Evolutionary conservation across 2,113 vertebrate species (phyloP).

Genomic region (Melierax canorus): DNA sequence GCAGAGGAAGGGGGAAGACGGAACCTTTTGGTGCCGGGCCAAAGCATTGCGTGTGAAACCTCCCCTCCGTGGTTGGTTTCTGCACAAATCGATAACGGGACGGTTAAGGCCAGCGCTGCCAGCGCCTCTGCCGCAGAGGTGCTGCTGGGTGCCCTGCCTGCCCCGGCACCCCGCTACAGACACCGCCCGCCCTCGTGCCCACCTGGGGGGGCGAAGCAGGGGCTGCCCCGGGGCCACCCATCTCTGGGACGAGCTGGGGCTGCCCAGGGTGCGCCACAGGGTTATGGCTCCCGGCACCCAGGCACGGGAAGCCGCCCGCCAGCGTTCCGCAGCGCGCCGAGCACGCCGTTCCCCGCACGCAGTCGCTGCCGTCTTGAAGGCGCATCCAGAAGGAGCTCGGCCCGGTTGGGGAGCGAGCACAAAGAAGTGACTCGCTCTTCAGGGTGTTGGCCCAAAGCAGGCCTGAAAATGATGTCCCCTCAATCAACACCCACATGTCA

Average conservation of each 20-base stretch:
- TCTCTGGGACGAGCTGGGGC: not conserved
- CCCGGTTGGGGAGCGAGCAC: not conserved
- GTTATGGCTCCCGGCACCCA: not conserved
- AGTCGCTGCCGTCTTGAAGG: not conserved
- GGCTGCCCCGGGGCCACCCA: not conserved
- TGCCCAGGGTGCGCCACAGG: not conserved
- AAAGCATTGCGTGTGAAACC: not conserved
- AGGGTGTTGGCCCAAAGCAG: slow-evolving; percentile 22
- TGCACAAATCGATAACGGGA: not conserved
- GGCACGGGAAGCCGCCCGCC: not conserved
- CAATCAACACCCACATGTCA: slow-evolving; percentile 54
- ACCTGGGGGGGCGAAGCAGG: not conserved
- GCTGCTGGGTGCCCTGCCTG: not conserved
- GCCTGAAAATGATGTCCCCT: slow-evolving; percentile 46
- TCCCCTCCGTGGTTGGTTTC: not conserved
- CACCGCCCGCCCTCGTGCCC: not conserved
- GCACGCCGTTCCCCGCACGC: rapidly evolving
- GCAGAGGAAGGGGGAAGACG: not conserved
- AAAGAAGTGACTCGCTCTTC: not conserved
- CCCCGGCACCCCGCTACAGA: not conserved
- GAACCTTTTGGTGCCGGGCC: not conserved
- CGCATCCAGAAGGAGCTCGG: not conserved
- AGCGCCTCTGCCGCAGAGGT: not conserved
- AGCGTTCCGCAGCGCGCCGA: rapidly evolving
- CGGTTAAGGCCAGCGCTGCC: not conserved